Percentiles rank a stretch among this genome's conserved stretches.
Evolutionary conservation across 2,888 invertebrate species (phyloP).

Genomic region (Vanessa cardui): DNA sequence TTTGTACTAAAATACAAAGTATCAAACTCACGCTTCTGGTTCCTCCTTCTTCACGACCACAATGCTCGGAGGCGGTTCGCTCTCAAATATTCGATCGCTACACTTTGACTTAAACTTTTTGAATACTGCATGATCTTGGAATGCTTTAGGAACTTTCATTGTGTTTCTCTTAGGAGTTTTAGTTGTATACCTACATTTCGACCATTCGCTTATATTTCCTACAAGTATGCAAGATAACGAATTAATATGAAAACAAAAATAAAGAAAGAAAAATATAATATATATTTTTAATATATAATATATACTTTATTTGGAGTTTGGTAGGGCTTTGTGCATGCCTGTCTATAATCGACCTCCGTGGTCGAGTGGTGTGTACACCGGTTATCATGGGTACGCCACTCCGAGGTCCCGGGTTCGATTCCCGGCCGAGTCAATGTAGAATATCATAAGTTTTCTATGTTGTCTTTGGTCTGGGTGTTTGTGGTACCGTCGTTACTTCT

Average conservation of each 20-base stretch:
- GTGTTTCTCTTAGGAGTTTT: conserved; percentile 87
- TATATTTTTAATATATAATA: too few relatives aligned
- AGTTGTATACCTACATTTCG: conserved; percentile 89
- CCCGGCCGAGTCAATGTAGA: too few relatives aligned
- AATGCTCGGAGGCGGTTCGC: conserved; percentile 55
- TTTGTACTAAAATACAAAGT: not conserved
- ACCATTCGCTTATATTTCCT: conserved; percentile 92
- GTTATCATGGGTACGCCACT: too few relatives aligned
- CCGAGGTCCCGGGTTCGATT: too few relatives aligned
- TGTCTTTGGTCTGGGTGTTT: too few relatives aligned
- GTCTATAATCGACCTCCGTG: too few relatives aligned
- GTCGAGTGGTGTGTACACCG: too few relatives aligned
- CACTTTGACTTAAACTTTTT: conserved; percentile 84
- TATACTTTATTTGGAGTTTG: too few relatives aligned
- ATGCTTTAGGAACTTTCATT: conserved; percentile 86
- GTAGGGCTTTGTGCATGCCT: too few relatives aligned
- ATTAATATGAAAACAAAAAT: not conserved
- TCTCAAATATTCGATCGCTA: conserved; percentile 81
- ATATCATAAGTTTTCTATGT: too few relatives aligned
- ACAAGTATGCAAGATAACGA: conserved; percentile 8
- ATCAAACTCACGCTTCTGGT: conserved; percentile 52
- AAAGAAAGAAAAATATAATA: not conserved
- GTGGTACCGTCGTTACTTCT: too few relatives aligned
- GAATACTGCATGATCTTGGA: conserved; percentile 83
- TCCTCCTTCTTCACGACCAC: conserved; percentile 80